Evolutionary conservation across 2,797 vertebrate species (phyloP), one percentile per base, ranked within the genome.

Genomic region (Peromyscus nudipes): DNA sequence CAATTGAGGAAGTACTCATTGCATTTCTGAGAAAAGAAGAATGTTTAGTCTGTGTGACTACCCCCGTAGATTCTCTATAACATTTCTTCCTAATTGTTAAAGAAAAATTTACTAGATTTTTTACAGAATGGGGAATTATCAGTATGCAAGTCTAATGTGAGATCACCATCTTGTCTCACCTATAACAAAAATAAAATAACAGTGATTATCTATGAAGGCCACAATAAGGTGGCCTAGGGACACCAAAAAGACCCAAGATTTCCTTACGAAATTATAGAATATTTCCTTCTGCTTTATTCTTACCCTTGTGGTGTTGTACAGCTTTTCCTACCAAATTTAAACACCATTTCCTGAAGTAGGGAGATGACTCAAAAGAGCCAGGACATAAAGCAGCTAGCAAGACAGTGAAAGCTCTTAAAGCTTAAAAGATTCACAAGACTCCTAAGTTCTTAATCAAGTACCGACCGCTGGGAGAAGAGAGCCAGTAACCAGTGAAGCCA

Each of bases 21-120:
- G 23, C 10, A 23, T 73, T 88, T 95, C 43, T 85, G 29, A 14
- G 17, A 87, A 82, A 52, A 52, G 49, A n/a, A 75, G 57, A 92
- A 86, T 60, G 25, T 23, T 31, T 69, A 84, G 12, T 21, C 40
- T 91, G 19, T 67, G 31, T 96, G 75, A 84, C 76, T 67, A 10
- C 73, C 13, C 10, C 46, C 10, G 17, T 31, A 82, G 5, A 52
- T 25, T 82, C 27, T 80, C 25, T 43, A 40, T 75, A 52, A 23
- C 0, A 27, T 11, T 71, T 49, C 1, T 27, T 73, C 4, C 4
- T 64, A 31, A 5, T 64, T 1, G 55, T 8, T 46, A 19, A 87
- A 23, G 4, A 55, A 37, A 75, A 52, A 37, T 27, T 17, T 57
- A 69, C 2, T n/a, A 76, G 19, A 73, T 71, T 37, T 17, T 46